Evolutionary conservation across 2,888 invertebrate genomes (phyloP).

Genomic region (Lymantria monacha): DNA sequence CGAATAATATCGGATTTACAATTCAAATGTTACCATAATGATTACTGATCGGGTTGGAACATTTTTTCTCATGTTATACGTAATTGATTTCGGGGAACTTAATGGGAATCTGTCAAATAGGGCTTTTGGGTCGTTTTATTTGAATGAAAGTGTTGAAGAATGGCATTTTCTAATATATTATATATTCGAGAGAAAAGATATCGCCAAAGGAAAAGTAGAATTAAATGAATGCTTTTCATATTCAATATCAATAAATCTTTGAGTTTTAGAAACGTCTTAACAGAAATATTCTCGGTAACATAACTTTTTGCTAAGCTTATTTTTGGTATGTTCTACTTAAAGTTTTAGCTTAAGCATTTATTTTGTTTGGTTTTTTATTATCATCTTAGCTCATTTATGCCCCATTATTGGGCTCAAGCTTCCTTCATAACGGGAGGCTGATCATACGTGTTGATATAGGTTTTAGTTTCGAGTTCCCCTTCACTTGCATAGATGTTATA

Average conservation of each 20-base stretch:
- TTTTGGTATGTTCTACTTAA: too few relatives aligned
- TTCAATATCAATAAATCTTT: not conserved
- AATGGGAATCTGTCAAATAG: not conserved
- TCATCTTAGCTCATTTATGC: too few relatives aligned
- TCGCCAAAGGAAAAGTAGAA: not conserved
- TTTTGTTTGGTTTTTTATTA: too few relatives aligned
- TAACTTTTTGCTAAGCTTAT: not conserved
- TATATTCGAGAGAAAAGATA: not conserved
- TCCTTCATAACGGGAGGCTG: too few relatives aligned
- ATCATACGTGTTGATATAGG: too few relatives aligned
- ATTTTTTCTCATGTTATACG: conserved; percentile 6
- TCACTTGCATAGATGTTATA: too few relatives aligned
- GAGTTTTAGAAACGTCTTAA: not conserved
- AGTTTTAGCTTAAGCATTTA: too few relatives aligned
- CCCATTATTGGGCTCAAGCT: too few relatives aligned
- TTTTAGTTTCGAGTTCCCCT: too few relatives aligned
- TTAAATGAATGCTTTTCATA: not conserved
- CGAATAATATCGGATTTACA: conserved; percentile 35
- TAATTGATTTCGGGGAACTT: conserved; percentile 10
- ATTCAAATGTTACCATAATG: conserved; percentile 38
- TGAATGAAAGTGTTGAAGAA: not conserved
- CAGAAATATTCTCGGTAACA: not conserved
- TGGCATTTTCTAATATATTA: not conserved
- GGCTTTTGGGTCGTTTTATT: not conserved
- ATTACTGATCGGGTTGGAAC: conserved; percentile 16